Evolutionary conservation across 2,888 invertebrate species (phyloP), one percentile per base, ranked within the genome.

Genomic region (Falcaria lacertinaria): DNA sequence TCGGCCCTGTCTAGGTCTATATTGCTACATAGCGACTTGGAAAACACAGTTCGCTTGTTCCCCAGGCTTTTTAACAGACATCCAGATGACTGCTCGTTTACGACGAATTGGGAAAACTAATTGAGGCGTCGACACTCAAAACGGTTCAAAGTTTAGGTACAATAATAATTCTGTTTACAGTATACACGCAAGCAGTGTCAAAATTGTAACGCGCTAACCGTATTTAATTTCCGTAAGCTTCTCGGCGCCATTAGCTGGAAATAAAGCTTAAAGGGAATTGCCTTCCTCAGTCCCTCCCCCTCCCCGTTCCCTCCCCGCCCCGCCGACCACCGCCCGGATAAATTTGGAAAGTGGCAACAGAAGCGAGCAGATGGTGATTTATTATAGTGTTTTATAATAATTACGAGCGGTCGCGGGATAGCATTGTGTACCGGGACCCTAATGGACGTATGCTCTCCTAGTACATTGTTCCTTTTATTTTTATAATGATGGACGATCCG

Each of bases 301-400:
- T 15, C 32, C 47, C 41, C 34, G 22, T 43, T 41, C 37, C 43
- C 45, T 47, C 48, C 38, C 36, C 33, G 44, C 45, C 16, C 39
- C 42, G 44, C 37, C 60, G 52, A 45, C 57, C 54, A 53, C 50
- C 59, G 64, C 50, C 61, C 64, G 74, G 78, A 80, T 83, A 80
- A 80, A 80, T 83, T 84, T 75, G 77, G 79, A 75, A 78, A 83
- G 80, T 77, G 79, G 75, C 76, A 80, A 81, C 80, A 82, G 79
- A 74, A 79, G 79, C 75, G 75, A 66, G 68, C 81, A 85, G 84
- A 84, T 85, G 84, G 76, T 84, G 84, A 87, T 87, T 85, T 87
- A 87, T 86, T 80, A 80, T 80, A 69, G 69, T 78, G 77, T 85
- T 86, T 84, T 82, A 83, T 83, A 83, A 85, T 84, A 84, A 86